phyloP scores from a whole-genome alignment of 2,797 vertebrate genomes.

The Choloepus didactylus region DNA sequence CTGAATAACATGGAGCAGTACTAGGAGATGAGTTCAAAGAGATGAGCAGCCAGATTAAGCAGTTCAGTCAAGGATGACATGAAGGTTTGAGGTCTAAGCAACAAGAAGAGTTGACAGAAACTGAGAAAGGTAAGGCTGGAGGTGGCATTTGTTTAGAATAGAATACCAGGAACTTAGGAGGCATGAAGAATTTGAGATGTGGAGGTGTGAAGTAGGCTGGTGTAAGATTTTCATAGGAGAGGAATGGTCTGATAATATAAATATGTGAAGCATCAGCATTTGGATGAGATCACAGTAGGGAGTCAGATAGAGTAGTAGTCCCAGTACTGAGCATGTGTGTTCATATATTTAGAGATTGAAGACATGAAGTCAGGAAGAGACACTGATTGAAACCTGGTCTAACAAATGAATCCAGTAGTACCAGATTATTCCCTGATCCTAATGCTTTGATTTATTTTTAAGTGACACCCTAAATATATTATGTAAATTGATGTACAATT shows the following conservation, averaged over 20 bases:
- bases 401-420: not conserved
- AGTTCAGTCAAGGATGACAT: not conserved
- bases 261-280: too few species aligned
- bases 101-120: too few species aligned
- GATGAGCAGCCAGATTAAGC: not conserved
- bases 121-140: not conserved
- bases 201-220: not conserved
- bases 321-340: not conserved
- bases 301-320: not conserved
- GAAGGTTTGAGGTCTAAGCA: not conserved
- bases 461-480: not conserved
- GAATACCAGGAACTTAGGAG: not conserved
- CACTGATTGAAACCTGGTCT: not conserved
- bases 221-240: not conserved
- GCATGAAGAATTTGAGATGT: not conserved
- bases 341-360: not conserved
- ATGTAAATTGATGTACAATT: not conserved
- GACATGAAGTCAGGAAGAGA: not conserved
- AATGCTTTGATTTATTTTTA: not conserved
- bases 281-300: not conserved
- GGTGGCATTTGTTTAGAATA: not conserved
- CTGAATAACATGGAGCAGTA: accelerated
- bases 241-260: not conserved
- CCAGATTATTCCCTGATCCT: not conserved
- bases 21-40: not conserved